A percentile compares a stretch with the other conserved stretches of the same genome.
Evolutionary conservation across 2,888 invertebrate species (phyloP).

Genomic region (Heteropelma amictum): DNA sequence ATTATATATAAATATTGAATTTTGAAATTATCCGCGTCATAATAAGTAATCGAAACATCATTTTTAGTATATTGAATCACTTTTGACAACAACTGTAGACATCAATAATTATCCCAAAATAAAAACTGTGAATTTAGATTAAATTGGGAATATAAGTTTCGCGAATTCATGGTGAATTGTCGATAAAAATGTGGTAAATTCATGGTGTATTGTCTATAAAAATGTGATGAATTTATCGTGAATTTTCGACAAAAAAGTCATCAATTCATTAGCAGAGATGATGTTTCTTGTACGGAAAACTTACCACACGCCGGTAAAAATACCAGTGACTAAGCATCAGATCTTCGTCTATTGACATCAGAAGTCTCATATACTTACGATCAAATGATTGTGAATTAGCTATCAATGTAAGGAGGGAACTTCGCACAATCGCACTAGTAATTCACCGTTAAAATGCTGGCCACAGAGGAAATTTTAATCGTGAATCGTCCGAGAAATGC

Average conservation of each 20-base stretch:
- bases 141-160: neutral
- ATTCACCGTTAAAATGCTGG: neutral
- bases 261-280: neutral
- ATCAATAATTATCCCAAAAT: neutral
- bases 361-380: neutral
- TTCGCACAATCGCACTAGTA: neutral
- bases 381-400: neutral
- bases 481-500: neutral
- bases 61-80: neutral
- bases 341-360: neutral
- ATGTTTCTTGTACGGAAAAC: neutral
- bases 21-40: neutral
- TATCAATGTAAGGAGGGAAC: neutral
- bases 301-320: neutral
- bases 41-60: neutral
- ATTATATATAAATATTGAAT: neutral
- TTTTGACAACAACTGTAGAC: neutral
- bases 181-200: neutral
- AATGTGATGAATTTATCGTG: neutral
- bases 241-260: neutral
- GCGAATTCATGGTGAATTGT: neutral
- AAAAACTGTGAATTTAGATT: neutral
- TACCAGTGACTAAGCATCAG: neutral
- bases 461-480: neutral
- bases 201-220: neutral